Base-by-base conservation (phyloP, 2,797 vertebrate species). In the Etheostoma perlongum region DNA sequence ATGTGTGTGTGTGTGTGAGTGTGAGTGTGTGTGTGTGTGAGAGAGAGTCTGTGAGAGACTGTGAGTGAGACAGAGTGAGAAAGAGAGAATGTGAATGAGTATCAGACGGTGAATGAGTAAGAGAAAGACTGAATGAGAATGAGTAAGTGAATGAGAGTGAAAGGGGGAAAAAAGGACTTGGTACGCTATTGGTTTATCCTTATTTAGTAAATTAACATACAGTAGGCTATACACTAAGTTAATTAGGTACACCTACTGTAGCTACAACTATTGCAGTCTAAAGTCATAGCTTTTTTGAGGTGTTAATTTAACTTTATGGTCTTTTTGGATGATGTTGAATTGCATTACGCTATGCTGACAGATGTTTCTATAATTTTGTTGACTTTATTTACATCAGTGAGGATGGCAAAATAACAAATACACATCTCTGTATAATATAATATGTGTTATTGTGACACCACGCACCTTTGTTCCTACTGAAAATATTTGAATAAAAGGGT, bases 91-190 rank as follows among this genome's bases (percentile, higher is more conserved):
- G 55, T 63, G 52, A 68, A 67, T 62, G 64, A 62, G 25, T 25
- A 48, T 49, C 13, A 30, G 40, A 27, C 46, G 53, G 55, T 55
- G 72, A 75, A 72, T 68, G 65, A 67, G 53, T 1, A 9, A 59
- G 15, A 64, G 36, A 73, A 63, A 62, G 21, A 53, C 12, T 64
- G 64, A 76, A 67, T 72, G 69, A 71, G 27, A 62, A 5, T 2
- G 47, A 51, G 11, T 57, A 8, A 23, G 42, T 25, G 60, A 54
- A 25, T 51, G 40, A 57, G 27, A 19, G 46, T 8, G 9, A 53
- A 11, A 25, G 5, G 23, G 21, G 21, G 2, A 21, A 40, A 48
- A 19, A 58, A 9, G 14, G 9, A 44, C 44, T 15, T 15, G 25
- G 33, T 70, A 21, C 16, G 52, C 21, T 23, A 60, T 51, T 62